Conservation (phyloP, 1,140 invertebrate genomes). For the Lepidurus couesii region DNA sequence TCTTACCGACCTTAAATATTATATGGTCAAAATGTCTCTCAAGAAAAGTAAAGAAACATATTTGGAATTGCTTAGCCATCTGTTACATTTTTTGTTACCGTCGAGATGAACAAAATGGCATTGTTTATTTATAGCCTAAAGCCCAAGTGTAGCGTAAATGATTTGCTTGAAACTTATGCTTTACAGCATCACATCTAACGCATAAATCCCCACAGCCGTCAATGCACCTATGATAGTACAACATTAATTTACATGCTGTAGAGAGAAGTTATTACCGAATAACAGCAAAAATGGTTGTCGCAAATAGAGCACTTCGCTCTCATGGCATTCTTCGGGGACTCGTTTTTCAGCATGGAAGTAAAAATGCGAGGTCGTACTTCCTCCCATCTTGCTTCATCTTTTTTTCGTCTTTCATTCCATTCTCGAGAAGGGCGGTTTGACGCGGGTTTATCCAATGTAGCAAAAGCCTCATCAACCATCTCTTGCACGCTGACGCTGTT, state of each 20-base stretch:
- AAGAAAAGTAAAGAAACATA: not conserved
- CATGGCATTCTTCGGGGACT: not conserved
- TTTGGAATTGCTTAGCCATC: not conserved
- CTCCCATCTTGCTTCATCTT: not conserved
- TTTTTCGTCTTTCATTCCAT: not conserved
- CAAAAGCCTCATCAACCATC: not conserved
- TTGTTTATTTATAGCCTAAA: not conserved
- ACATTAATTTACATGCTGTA: not conserved
- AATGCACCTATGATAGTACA: not conserved
- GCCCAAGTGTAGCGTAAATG: not conserved
- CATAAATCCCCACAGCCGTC: not conserved
- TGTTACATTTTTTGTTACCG: not conserved
- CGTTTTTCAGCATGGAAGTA: not conserved
- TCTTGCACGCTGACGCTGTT: not conserved
- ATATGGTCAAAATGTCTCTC: not conserved
- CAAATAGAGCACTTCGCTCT: not conserved
- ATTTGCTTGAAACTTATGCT: not conserved
- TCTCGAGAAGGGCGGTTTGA: not conserved
- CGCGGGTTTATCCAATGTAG: not conserved
- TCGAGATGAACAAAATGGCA: not conserved
- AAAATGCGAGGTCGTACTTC: not conserved
- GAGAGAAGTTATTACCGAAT: not conserved
- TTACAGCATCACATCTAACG: constrained; percentile 5
- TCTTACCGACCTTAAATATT: not conserved
- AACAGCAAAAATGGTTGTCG: not conserved